phyloP scores from a whole-genome alignment of 2,888 invertebrate species.

The Tenthredo scrophulariae region DNA sequence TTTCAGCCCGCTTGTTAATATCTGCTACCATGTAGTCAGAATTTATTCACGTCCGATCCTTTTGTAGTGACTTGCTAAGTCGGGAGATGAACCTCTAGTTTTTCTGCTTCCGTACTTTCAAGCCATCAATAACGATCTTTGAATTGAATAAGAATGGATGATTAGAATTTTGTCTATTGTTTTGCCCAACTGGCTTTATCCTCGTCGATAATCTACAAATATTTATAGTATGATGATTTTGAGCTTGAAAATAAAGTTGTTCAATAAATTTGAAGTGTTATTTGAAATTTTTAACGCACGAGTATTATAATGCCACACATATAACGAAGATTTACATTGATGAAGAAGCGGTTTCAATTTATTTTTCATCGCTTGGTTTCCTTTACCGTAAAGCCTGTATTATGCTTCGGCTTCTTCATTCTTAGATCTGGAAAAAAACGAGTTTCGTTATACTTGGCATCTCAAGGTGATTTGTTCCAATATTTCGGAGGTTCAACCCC shows the following conservation, averaged over 20 bases:
- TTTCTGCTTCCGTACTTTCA: not conserved
- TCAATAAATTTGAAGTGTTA: not conserved
- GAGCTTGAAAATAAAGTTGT: not conserved
- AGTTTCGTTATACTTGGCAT: constrained; percentile 11
- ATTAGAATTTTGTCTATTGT: not conserved
- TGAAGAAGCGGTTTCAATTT: constrained; percentile 27
- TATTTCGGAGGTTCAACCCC: constrained; percentile 24
- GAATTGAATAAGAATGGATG: not conserved
- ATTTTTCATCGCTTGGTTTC: constrained; percentile 12
- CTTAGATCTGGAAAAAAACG: constrained; percentile 1
- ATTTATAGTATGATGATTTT: not conserved
- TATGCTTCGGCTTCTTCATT: not conserved
- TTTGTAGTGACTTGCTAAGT: not conserved
- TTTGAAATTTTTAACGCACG: not conserved
- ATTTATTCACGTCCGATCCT: not conserved
- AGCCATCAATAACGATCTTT: not conserved
- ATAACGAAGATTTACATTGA: constrained; percentile 8
- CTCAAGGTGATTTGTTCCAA: constrained; percentile 27
- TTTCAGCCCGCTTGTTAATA: not conserved
- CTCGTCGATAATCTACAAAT: not conserved
- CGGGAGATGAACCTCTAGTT: not conserved
- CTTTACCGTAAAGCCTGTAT: not conserved
- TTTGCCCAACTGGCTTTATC: not conserved
- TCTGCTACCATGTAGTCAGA: too few species aligned
- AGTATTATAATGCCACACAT: not conserved